Evolutionary conservation across 2,888 invertebrate genomes (phyloP).

Genomic region (Drosophila mimica): DNA sequence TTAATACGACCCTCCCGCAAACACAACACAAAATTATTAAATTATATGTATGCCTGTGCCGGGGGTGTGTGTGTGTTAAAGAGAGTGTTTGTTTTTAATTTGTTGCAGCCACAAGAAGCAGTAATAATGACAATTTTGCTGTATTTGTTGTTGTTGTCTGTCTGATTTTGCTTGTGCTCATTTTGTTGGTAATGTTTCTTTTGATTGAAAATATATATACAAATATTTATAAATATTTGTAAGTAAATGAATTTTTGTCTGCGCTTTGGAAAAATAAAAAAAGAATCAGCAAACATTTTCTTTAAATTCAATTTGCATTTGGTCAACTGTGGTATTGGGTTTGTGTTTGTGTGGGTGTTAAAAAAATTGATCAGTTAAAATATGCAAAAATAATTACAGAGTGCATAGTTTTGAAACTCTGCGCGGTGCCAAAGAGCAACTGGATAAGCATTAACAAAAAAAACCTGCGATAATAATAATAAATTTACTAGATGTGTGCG

Average conservation of each 20-base stretch:
- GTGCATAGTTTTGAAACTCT: constrained; percentile 42
- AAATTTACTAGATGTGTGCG: constrained; percentile 29
- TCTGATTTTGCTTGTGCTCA: constrained; percentile 48
- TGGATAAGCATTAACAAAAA: constrained; percentile 23
- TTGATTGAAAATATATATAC: constrained; percentile 26
- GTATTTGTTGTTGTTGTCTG: constrained; percentile 26
- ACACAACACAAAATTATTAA: constrained; percentile 47
- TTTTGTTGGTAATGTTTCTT: constrained; percentile 43
- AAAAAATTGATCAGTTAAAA: neutral
- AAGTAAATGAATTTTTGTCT: constrained; percentile 31
- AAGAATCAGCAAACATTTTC: constrained; percentile 1
- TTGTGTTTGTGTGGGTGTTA: neutral
- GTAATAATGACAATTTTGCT: constrained; percentile 30
- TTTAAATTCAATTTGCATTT: neutral
- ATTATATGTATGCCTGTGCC: constrained; percentile 39
- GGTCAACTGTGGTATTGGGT: constrained; percentile 17
- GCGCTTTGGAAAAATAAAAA: constrained; percentile 25
- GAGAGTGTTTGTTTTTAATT: constrained; percentile 55
- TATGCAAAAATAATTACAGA: constrained; percentile 38
- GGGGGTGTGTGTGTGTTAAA: constrained; percentile 19
- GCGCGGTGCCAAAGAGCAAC: constrained; percentile 44
- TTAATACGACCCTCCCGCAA: constrained; percentile 23
- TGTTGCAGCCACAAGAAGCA: constrained; percentile 50
- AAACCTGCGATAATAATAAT: constrained; percentile 15
- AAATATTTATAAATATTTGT: neutral